Evolutionary conservation across 37 sponge, comb jelly and placozoan species (phyloP), one percentile per base, ranked within the genome.

Genomic region (Dysidea cf. avara): DNA sequence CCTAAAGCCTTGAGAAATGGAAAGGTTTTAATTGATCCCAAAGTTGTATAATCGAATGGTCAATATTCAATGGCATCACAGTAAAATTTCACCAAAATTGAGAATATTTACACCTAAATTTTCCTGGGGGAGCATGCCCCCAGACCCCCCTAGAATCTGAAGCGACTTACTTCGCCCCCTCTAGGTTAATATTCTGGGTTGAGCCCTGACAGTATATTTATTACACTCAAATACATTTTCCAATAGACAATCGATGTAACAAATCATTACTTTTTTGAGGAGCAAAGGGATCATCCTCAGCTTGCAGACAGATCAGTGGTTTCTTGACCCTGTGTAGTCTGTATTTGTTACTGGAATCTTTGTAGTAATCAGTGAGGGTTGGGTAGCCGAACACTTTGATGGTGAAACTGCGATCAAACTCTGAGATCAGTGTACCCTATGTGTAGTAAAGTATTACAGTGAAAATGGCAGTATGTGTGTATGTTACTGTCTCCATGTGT

Each of bases 201-300:
- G n/a, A n/a, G n/a, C n/a, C n/a, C n/a, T n/a, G n/a, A n/a, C n/a
- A n/a, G 14, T 50, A 18, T 50, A 17, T 18, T 18, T 17, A 50
- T 18, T 50, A 17, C 17, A 14, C 53, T 50, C 17, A 18, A 50
- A 17, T 50, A 14, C 53, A 50, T 50, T 17, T 50, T 18, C 53
- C 53, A 50, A 17, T 18, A 17, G 14, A 14, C 17, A n/a, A n/a
- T n/a, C n/a, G n/a, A n/a, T n/a, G 47, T 38, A 21, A 16, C 2
- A 58, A 75, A 64, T n/a, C n/a, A 17, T n/a, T 51, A 91, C 92
- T 56, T 29, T 78, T 66, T 53, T 31, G 46, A 11, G 88, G 92
- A 0, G 68, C 79, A 82, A 91, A 86, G 14, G 88, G 88, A 39
- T 91, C 92, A 61, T 91, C 87, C 22, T 70, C 39, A 7, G 92